phyloP scores from a whole-genome alignment of 2,113 vertebrate genomes.

The Hydropotes inermis region DNA sequence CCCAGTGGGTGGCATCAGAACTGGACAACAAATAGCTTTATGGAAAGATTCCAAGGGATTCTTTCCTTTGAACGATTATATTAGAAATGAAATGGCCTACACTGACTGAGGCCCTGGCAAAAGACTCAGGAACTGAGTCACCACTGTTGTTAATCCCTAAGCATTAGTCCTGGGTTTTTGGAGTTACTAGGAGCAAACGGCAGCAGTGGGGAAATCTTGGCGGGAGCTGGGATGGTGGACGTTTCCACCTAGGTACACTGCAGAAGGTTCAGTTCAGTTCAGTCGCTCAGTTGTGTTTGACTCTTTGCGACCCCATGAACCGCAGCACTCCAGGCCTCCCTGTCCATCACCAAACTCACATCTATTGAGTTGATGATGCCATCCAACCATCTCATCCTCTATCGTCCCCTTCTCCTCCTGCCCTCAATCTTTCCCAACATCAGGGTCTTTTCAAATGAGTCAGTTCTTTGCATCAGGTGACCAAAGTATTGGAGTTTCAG shows the following conservation, averaged over 20 bases:
- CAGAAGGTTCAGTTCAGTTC: not conserved
- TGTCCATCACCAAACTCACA: not conserved
- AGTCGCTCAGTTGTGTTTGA: fast-evolving
- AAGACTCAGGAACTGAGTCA: not conserved
- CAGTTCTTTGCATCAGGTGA: not conserved
- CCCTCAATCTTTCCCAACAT: not conserved
- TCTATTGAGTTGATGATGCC: not conserved
- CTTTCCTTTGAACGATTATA: not conserved
- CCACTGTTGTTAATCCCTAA: no score
- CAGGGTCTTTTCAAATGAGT: not conserved
- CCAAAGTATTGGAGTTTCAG: not conserved
- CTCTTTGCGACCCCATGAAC: not conserved
- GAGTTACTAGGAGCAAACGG: not conserved
- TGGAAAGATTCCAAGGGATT: not conserved
- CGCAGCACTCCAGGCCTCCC: not conserved
- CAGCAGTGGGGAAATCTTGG: no score
- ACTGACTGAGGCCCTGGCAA: not conserved
- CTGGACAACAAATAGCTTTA: not conserved
- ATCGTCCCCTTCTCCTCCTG: not conserved
- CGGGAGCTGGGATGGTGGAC: not conserved
- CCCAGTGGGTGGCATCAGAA: not conserved
- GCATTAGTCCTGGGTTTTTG: not conserved
- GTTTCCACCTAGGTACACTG: not conserved
- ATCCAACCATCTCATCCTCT: not conserved
- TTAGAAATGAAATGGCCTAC: not conserved